Percentiles rank a stretch among this genome's conserved stretches.
Conservation (phyloP, 2,888 invertebrate species). For the Disparrhopalites patrizii region DNA sequence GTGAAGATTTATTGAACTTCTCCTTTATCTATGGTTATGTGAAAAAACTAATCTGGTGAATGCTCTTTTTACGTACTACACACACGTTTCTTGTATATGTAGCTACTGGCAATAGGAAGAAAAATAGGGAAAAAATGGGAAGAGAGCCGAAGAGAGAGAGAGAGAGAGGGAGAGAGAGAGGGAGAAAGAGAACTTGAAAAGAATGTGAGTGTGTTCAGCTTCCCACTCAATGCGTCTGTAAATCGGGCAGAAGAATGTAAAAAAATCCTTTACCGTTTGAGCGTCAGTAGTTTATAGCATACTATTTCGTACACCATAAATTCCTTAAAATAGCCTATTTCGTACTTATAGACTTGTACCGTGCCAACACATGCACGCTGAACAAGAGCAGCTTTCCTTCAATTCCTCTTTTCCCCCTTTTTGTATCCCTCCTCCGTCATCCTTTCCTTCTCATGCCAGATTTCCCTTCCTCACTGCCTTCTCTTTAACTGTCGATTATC, state of each 20-base stretch:
- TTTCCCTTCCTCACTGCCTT: too few relatives aligned
- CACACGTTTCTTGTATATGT: not conserved
- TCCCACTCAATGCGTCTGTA: not conserved
- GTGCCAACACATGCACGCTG: not conserved
- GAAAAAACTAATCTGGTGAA: conserved; percentile 21
- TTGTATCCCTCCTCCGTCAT: too few relatives aligned
- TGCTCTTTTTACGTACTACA: not conserved
- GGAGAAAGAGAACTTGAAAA: too few relatives aligned
- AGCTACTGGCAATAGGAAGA: not conserved
- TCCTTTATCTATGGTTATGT: conserved; percentile 16
- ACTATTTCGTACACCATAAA: not conserved
- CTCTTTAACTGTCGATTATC: too few relatives aligned
- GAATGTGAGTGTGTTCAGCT: not conserved
- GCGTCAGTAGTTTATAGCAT: not conserved
- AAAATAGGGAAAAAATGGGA: not conserved
- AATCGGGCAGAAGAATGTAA: conserved; percentile 1
- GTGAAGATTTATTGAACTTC: conserved; percentile 24
- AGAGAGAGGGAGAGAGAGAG: not conserved
- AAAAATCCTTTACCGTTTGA: not conserved
- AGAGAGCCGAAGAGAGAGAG: not conserved
- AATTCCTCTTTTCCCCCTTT: too few relatives aligned
- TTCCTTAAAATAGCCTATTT: not conserved
- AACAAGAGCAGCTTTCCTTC: too few relatives aligned
- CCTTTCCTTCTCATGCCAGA: too few relatives aligned
- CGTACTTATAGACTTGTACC: not conserved